Percentiles rank a stretch among this genome's conserved stretches.
These are phyloP conservation scores for Drosophila mimetica DNA, from an alignment of 2,888 invertebrate species.

Conservation along the genomic window DNA sequence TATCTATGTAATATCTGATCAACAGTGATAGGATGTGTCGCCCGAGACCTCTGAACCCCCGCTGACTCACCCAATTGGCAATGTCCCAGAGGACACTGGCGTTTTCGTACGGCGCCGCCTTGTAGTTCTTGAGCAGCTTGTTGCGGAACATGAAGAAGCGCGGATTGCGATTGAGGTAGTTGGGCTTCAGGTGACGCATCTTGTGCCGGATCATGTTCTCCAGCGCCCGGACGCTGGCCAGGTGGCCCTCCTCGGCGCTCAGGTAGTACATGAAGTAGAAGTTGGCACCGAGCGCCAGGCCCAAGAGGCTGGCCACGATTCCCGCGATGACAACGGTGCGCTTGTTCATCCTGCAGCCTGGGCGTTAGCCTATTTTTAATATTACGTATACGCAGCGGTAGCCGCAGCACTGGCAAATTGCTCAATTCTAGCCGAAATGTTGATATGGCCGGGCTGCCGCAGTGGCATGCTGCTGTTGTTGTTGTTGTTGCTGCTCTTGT, in stretches of 20 bases:
- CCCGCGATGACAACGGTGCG: slow-evolving; percentile 79
- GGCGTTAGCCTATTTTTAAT: slow-evolving; percentile 75
- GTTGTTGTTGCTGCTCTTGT: slow-evolving; percentile 41
- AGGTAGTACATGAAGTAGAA: slow-evolving; percentile 84
- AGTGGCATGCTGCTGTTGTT: slow-evolving; percentile 59
- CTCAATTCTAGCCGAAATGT: slow-evolving; percentile 64
- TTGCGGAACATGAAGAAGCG: slow-evolving; percentile 84
- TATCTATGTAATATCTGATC: background rate
- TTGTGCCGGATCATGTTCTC: slow-evolving; percentile 83
- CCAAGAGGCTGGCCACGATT: slow-evolving; percentile 78
- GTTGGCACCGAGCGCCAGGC: slow-evolving; percentile 80
- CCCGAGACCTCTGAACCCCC: background rate
- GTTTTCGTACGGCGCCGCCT: slow-evolving; percentile 84
- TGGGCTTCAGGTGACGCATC: slow-evolving; percentile 83
- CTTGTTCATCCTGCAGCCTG: slow-evolving; percentile 76
- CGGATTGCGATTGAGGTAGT: slow-evolving; percentile 83
- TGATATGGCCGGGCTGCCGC: slow-evolving; percentile 40
- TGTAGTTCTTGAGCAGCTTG: slow-evolving; percentile 83
- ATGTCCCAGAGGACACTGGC: slow-evolving; percentile 85
- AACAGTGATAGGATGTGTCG: background rate
- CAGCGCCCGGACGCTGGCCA: slow-evolving; percentile 84
- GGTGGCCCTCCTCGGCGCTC: slow-evolving; percentile 81
- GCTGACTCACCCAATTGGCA: slow-evolving; percentile 83
- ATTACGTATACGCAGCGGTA: slow-evolving; percentile 57
- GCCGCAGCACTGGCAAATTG: slow-evolving; percentile 60